Conservation (phyloP, 2,113 vertebrate species). For the Dicerorhinus sumatrensis region DNA sequence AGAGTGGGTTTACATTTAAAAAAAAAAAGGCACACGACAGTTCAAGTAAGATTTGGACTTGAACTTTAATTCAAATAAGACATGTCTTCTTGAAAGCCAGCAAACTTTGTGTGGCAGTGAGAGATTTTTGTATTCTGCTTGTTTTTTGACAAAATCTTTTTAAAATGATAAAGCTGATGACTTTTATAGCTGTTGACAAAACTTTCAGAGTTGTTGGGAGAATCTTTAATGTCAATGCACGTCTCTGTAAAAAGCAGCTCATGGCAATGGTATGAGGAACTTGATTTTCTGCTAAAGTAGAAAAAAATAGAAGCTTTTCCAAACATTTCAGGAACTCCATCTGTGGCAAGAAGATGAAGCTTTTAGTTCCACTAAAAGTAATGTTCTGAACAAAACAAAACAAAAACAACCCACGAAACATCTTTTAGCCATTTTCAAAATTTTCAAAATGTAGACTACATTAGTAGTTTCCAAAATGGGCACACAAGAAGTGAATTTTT, state of each 20-base stretch:
- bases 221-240: not conserved
- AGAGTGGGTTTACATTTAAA: not conserved
- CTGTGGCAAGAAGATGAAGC: not conserved
- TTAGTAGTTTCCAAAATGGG: not conserved
- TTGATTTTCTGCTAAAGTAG: not conserved
- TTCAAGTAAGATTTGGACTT: not conserved
- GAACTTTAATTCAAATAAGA: not conserved
- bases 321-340: not conserved
- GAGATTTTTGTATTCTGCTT: not conserved
- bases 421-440: not conserved
- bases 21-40: not conserved
- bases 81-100: not conserved
- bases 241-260: not conserved
- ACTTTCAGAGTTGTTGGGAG: not conserved
- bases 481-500: not conserved
- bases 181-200: not conserved
- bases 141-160: not conserved
- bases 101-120: not conserved
- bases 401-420: not conserved
- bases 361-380: slow-evolving; percentile 6
- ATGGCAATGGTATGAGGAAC: not conserved
- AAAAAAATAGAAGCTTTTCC: not conserved
- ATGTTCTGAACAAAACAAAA: not conserved
- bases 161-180: not conserved
- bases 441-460: not conserved